These are phyloP conservation scores for Lepilemur ruficaudatus DNA, from an alignment of 2,797 vertebrate genomes.

Conservation along the genomic window DNA sequence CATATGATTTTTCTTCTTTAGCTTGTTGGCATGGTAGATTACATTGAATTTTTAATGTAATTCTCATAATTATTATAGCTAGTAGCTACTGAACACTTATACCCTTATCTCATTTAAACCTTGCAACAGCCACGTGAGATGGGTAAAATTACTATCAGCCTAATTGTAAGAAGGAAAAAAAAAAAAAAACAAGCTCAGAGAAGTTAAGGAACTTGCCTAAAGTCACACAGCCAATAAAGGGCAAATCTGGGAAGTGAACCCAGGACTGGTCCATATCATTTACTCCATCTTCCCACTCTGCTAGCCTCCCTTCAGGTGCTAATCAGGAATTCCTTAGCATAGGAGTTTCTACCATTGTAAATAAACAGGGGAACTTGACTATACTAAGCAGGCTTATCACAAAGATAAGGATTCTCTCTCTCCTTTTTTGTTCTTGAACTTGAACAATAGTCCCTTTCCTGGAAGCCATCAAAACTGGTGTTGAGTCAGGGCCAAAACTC, in stretches of 20 bases:
- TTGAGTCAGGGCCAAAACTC: conserved; percentile 58
- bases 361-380: conserved; percentile 78
- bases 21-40: background rate
- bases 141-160: background rate
- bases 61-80: conserved; percentile 11
- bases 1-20: background rate
- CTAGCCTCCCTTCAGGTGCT: conserved; percentile 25
- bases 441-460: conserved; percentile 73
- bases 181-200: background rate
- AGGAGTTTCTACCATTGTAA: conserved; percentile 78
- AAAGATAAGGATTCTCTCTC: conserved; percentile 76
- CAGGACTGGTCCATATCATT: background rate
- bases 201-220: background rate
- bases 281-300: background rate
- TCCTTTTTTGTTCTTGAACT: conserved; percentile 75
- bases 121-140: background rate
- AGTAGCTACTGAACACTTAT: background rate
- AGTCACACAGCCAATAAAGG: background rate
- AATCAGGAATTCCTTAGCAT: conserved; percentile 80
- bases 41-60: background rate
- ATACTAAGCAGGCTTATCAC: conserved; percentile 77
- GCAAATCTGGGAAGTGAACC: background rate
- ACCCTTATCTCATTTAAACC: background rate
- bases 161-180: background rate
- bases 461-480: conserved; percentile 75